Conservation (phyloP, 2,888 invertebrate species). For the Crepidodera aurea region DNA sequence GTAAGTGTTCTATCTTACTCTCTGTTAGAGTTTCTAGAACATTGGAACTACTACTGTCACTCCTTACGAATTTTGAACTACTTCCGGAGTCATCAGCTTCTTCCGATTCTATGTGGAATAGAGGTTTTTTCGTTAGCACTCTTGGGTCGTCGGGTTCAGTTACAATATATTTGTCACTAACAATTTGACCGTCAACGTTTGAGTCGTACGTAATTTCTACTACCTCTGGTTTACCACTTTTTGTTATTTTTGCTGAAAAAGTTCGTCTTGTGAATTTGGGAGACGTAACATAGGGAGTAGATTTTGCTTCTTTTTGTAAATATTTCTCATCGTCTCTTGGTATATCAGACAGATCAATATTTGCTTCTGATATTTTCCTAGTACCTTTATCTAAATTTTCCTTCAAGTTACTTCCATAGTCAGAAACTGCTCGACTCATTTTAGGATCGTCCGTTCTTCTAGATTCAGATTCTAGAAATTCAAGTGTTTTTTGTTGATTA, state of each 20-base stretch:
- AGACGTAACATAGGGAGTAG: slow-evolving; percentile 55
- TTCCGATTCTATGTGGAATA: slow-evolving; percentile 63
- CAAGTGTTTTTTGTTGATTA: slow-evolving; percentile 40
- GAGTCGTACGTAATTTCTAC: slow-evolving; percentile 56
- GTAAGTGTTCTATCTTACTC: slow-evolving; percentile 49
- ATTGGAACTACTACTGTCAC: slow-evolving; percentile 53
- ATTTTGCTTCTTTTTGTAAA: slow-evolving; percentile 17
- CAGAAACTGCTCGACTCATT: slow-evolving; percentile 48
- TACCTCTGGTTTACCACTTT: slow-evolving; percentile 55
- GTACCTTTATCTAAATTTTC: slow-evolving; percentile 27
- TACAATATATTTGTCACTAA: slow-evolving; percentile 52
- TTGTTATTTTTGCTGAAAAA: slow-evolving; percentile 55
- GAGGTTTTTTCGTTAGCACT: slow-evolving; percentile 52
- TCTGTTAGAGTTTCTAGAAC: slow-evolving; percentile 54
- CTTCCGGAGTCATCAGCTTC: slow-evolving; percentile 54
- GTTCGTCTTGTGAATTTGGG: slow-evolving; percentile 56
- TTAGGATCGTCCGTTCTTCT: slow-evolving; percentile 23
- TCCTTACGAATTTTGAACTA: slow-evolving; percentile 38
- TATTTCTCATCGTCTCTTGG: slow-evolving; percentile 35
- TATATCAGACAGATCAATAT: slow-evolving; percentile 50
- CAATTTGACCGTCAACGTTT: slow-evolving; percentile 43
- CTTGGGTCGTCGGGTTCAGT: slow-evolving; percentile 46
- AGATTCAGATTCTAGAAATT: slow-evolving; percentile 42
- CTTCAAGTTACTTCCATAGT: slow-evolving; percentile 42
- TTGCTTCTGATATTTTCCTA: slow-evolving; percentile 48